phyloP scores from a whole-genome alignment of 2,113 vertebrate genomes.

The Puffinus mauretanicus region DNA sequence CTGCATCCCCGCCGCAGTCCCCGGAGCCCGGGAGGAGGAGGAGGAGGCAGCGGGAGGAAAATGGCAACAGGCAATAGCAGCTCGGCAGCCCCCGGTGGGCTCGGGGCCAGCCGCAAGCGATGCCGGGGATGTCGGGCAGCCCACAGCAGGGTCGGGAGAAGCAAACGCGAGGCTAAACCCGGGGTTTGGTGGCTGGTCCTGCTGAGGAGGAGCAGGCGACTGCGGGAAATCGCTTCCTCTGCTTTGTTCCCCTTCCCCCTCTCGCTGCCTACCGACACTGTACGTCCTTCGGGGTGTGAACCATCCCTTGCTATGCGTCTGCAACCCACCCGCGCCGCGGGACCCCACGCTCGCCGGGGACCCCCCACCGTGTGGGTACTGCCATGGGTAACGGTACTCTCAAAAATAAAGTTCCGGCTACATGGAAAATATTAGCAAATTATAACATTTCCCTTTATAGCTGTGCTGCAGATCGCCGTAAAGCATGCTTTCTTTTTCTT shows the following conservation, averaged over 20 bases:
- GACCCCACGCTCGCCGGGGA: not conserved
- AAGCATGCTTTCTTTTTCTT: not conserved
- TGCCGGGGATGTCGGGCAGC: not conserved
- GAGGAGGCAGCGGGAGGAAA: not conserved
- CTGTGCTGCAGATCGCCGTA: not conserved
- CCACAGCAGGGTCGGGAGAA: not conserved
- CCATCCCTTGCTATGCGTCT: fast-evolving
- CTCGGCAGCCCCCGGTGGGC: not conserved
- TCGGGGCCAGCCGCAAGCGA: not conserved
- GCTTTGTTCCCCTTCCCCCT: not conserved
- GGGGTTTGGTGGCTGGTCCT: not conserved
- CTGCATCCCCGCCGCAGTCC: not conserved
- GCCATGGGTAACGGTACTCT: not conserved
- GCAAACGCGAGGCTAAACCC: fast-evolving
- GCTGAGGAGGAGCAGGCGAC: not conserved
- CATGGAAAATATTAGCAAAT: not conserved
- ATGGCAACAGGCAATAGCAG: fast-evolving
- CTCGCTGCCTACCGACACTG: not conserved
- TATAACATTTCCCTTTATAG: not conserved
- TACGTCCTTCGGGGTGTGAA: fast-evolving
- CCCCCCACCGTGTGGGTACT: fast-evolving
- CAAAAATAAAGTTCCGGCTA: not conserved
- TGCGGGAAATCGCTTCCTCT: not conserved
- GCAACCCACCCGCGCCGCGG: not conserved
- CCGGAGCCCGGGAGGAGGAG: not conserved